Evolutionary conservation across 2,888 invertebrate genomes (phyloP), one percentile per base, ranked within the genome.

Genomic region (Sphinx pinastri): DNA sequence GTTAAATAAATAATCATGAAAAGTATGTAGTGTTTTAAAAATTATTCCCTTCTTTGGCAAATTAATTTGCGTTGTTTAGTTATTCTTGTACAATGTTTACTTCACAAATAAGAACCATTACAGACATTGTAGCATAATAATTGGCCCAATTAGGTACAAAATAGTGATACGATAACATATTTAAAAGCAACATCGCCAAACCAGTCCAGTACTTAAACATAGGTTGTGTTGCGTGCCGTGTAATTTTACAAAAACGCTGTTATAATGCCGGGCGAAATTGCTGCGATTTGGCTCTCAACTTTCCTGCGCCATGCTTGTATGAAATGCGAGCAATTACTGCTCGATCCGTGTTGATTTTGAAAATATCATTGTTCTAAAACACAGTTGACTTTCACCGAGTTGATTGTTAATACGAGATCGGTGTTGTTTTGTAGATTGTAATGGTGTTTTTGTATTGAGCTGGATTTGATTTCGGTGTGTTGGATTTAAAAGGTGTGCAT

Each of bases 231-330:
- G 80, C 77, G 79, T 81, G 79, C 84, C 74, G 76, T 89, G 79
- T 90, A 91, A 92, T 92, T 91, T 90, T 78, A 90, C 88, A 86
- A 91, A 90, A 91, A 91, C 89, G 86, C 85, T 87, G 85, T 88
- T 87, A 87, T 90, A 89, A 89, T 87, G 87, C 84, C 79, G 78
- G 81, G 86, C 86, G 81, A 89, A 88, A 93, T 92, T 89, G 89
- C 90, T 87, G 86, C 90, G 88, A 91, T 92, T 91, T 88, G 88
- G 85, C 86, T 85, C 77, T 87, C 84, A 84, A 83, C 82, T 87
- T 84, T 83, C 82, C 83, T 82, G 84, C 25, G 63, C 49, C 13
- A 19, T 47, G 49, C 63, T 16, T 13, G 47, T 63, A 63, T 63
- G 63, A 63, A 25, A 49, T 19, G 49, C 47, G n/a, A 19, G 63